Evolutionary conservation across 2,113 vertebrate genomes (phyloP).

Genomic region (Boulengeromyrus knoepffleri): DNA sequence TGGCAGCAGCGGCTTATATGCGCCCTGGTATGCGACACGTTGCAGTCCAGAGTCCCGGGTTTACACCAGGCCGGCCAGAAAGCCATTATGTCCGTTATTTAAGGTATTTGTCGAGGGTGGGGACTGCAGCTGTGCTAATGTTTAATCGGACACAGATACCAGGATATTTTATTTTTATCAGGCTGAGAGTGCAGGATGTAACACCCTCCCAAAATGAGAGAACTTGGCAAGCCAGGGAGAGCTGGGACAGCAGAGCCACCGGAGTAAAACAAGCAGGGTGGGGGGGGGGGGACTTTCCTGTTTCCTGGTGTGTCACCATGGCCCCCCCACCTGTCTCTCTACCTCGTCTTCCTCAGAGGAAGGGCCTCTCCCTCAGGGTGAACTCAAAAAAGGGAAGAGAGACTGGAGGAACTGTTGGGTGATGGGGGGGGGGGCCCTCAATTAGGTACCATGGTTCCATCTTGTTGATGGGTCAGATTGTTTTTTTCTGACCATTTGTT

Average conservation of each 20-base stretch:
- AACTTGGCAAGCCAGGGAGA: not conserved
- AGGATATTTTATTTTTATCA: not conserved
- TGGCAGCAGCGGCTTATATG: not conserved
- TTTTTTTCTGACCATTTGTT: conserved; percentile 52
- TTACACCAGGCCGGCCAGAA: not conserved
- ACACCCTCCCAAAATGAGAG: not conserved
- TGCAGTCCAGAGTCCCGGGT: not conserved
- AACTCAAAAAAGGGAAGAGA: not conserved
- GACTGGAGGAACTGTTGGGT: not conserved
- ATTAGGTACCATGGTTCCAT: conserved; percentile 10
- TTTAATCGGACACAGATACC: not conserved
- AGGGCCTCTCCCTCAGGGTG: not conserved
- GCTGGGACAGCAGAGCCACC: not conserved
- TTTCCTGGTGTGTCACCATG: not conserved
- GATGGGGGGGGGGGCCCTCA: not conserved
- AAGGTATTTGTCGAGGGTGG: not conserved
- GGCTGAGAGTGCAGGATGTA: not conserved
- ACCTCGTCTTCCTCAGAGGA: not conserved
- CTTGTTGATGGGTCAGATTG: conserved; percentile 39
- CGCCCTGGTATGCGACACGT: not conserved
- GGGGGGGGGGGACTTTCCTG: not conserved
- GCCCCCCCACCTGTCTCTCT: not conserved
- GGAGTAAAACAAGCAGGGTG: not conserved
- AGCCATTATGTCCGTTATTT: not conserved
- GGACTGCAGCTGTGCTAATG: not conserved